Conservation (phyloP, 2,797 vertebrate species). For the Hafferia zeledoni region DNA sequence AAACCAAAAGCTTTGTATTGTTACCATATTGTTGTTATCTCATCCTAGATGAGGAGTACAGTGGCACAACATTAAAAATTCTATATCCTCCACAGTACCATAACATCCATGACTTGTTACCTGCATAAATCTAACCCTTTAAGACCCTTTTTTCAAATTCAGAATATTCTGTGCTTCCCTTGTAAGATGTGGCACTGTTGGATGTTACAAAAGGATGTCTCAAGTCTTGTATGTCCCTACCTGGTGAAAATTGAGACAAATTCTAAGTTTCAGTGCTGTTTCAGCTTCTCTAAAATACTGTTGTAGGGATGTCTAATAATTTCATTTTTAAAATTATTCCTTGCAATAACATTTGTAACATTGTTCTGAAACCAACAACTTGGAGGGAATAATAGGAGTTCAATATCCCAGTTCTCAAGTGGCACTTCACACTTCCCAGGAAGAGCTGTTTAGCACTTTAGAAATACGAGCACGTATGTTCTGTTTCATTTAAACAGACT, state of each 20-base stretch:
- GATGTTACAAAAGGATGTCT: not conserved
- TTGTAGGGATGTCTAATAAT: not conserved
- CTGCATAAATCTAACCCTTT: not conserved
- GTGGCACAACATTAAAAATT: not conserved
- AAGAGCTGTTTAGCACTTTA: not conserved
- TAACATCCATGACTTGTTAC: not conserved
- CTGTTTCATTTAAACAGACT: conserved; percentile 1
- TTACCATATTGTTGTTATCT: not conserved
- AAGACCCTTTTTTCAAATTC: not conserved
- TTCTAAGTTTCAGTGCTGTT: not conserved
- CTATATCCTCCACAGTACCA: not conserved
- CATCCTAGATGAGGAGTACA: not conserved
- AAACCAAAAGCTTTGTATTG: not conserved
- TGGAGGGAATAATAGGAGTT: not conserved
- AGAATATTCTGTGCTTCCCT: not conserved
- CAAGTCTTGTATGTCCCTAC: not conserved
- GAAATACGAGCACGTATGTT: not conserved
- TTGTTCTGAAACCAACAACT: not conserved
- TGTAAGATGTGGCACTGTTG: not conserved
- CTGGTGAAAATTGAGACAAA: not conserved
- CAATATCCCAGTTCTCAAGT: not conserved
- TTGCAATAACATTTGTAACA: not conserved
- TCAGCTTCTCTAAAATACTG: not conserved
- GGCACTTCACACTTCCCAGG: not conserved
- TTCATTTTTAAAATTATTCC: not conserved